Evolutionary conservation across 2,797 vertebrate genomes (phyloP).

Genomic region (Ispidina picta): DNA sequence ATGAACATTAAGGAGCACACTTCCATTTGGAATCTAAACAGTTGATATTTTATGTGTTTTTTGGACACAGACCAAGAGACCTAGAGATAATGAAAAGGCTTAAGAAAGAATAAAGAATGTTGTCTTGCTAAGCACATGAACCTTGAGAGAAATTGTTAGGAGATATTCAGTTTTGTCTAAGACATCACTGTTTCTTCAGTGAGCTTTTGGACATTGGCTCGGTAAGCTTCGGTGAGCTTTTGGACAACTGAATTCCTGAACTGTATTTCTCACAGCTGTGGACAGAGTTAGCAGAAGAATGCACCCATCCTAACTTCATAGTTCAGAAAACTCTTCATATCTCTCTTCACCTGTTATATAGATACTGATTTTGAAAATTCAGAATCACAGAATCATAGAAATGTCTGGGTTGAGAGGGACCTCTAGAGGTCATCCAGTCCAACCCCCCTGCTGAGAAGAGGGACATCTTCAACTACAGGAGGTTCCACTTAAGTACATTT

Average conservation of each 20-base stretch:
- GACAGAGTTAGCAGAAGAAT: background rate
- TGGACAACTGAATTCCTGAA: background rate
- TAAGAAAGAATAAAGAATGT: background rate
- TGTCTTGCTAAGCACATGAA: background rate
- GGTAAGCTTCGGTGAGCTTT: too few species aligned
- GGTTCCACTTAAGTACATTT: background rate
- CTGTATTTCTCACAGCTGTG: rapidly evolving
- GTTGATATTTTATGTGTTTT: background rate
- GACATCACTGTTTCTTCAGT: background rate
- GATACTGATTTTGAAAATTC: background rate
- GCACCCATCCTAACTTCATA: background rate
- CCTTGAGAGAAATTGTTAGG: background rate
- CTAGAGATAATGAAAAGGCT: background rate
- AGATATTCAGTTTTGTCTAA: background rate
- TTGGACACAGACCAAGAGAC: background rate
- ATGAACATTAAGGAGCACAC: background rate
- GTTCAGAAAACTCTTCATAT: background rate
- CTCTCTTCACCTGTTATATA: background rate
- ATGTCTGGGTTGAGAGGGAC: too few species aligned
- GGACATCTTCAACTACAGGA: too few species aligned
- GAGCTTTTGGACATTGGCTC: background rate
- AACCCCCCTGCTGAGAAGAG: too few species aligned
- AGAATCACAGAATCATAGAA: too few species aligned
- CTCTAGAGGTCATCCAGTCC: too few species aligned
- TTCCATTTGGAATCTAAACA: background rate